phyloP scores from a whole-genome alignment of 2,888 invertebrate genomes.

The Clitarchus hookeri region DNA sequence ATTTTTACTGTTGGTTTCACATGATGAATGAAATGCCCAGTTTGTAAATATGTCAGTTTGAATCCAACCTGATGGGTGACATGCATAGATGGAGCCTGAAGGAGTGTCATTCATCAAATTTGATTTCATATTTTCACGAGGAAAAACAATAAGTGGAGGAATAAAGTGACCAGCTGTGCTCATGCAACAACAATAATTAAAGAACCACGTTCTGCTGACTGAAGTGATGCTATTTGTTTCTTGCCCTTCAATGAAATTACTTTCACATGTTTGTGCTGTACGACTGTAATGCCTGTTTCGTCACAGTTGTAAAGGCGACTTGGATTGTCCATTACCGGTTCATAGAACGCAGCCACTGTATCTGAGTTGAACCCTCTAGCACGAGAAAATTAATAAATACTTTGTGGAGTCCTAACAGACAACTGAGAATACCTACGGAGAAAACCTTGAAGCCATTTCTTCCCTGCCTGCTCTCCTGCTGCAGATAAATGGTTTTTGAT shows the following conservation, averaged over 20 bases:
- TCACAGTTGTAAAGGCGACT: constrained; percentile 41
- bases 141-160: constrained; percentile 49
- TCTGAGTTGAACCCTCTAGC: too few species aligned
- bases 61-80: constrained; percentile 46
- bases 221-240: constrained; percentile 47
- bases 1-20: constrained; percentile 38
- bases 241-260: constrained; percentile 49
- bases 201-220: constrained; percentile 42
- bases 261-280: constrained; percentile 39
- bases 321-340: too few species aligned
- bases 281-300: constrained; percentile 50
- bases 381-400: too few species aligned
- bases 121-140: constrained; percentile 48
- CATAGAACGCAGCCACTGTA: too few species aligned
- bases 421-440: too few species aligned
- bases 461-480: too few species aligned
- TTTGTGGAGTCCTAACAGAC: too few species aligned
- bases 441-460: too few species aligned
- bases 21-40: constrained; percentile 37
- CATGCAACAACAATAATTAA: constrained; percentile 49
- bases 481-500: too few species aligned
- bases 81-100: constrained; percentile 45
- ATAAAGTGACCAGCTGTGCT: constrained; percentile 47
- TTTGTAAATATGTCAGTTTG: constrained; percentile 30
- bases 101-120: constrained; percentile 48